Percentiles rank a stretch among this genome's conserved stretches.
Conservation (phyloP, 30 jellyfish, hydroid and myxozoan species). For the Turritopsis dohrnii region DNA sequence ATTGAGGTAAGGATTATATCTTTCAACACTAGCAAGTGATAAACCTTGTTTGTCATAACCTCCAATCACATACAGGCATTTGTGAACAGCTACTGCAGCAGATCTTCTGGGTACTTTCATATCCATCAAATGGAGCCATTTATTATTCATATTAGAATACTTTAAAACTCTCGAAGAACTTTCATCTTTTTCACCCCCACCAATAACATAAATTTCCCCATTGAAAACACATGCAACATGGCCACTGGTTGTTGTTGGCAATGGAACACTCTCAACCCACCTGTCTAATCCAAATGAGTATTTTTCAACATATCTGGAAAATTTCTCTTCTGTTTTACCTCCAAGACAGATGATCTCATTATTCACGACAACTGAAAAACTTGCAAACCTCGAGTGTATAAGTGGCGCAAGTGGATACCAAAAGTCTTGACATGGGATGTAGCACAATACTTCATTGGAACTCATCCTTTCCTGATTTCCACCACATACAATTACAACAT, state of each 20-base stretch:
- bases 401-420: constrained; percentile 98
- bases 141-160: constrained; percentile 31
- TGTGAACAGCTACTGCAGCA: constrained; percentile 87
- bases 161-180: constrained; percentile 61
- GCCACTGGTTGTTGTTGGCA: constrained; percentile 50
- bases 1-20: constrained; percentile 77
- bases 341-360: constrained; percentile 67
- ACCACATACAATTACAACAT: constrained; percentile 67
- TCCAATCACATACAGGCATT: constrained; percentile 83
- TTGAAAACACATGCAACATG: constrained; percentile 76
- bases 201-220: constrained; percentile 83
- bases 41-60: constrained; percentile 88
- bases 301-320: constrained; percentile 44
- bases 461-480: constrained; percentile 92
- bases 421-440: constrained; percentile 78
- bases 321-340: constrained; percentile 57
- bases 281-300: constrained; percentile 61
- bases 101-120: constrained; percentile 88
- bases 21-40: constrained; percentile 94
- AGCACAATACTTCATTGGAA: constrained; percentile 82
- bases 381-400: constrained; percentile 41
- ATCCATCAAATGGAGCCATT: constrained; percentile 58
- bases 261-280: constrained; percentile 51
- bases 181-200: constrained; percentile 63
- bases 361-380: constrained; percentile 45